Base-by-base conservation (phyloP, 2,888 invertebrate species). In the Nebria salina region DNA sequence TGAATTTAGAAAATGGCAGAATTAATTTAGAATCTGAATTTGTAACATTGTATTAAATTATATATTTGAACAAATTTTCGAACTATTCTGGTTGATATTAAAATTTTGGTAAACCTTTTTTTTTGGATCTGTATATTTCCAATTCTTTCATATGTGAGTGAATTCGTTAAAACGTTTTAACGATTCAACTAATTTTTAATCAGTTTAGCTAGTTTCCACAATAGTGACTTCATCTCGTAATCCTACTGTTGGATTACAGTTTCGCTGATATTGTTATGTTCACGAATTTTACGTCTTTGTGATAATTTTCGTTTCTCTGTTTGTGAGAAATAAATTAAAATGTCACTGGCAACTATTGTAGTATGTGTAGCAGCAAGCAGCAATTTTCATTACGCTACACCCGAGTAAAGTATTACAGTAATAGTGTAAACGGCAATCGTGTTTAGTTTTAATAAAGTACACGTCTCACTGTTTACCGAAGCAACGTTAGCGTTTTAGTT, bases 371-470 rank as follows among this genome's bases (percentile, higher is more conserved):
- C 2, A 54, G 54, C 54, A 8, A 54, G 54, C 54, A 7, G 54
- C 54, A 54, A 54, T 54, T 54, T 54, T 54, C 54, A 54, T 54
- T 54, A 54, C 54, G 54, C 8, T 54, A 54, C 54, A 54, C 54
- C 54, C 54, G 54, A 54, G 54, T 54, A 79, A 74, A 79, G 79
- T 79, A 79, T 79, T 75, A 75, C 41, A 15, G 75, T 70, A 20
- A 34, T 70, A 26, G 74, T n/a, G 75, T 66, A 72, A 77, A 77
- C 72, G 77, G 79, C 79, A 79, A 79, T 79, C 74, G 75, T 43
- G 79, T 75, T 73, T 74, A 43, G 74, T 74, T 79, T 79, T 79
- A 79, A 74, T 74, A 79, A 79, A 79, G 79, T 79, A 79, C 74
- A 75, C 54, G 79, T 13, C 11, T 54, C 54, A 66, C 68, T 79